Percentiles rank a stretch among this genome's conserved stretches.
Conservation (phyloP, 1,140 invertebrate genomes). For the Helicorthomorpha holstii region DNA sequence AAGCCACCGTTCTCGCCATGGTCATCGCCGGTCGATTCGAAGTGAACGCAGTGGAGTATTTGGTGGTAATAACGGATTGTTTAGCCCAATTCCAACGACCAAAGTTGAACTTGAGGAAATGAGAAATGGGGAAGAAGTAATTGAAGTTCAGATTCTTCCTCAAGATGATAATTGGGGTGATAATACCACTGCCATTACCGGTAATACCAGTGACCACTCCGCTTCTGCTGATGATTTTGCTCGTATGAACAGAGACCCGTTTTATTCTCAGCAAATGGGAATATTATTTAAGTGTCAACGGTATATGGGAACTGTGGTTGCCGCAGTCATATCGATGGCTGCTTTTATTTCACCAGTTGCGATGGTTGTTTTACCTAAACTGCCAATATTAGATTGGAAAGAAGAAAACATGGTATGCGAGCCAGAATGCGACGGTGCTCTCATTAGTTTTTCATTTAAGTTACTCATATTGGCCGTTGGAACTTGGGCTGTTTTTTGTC, state of each 20-base stretch:
- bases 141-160: constrained; percentile 81
- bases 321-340: constrained; percentile 52
- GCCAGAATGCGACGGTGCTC: constrained; percentile 71
- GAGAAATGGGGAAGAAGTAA: constrained; percentile 60
- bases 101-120: constrained; percentile 10
- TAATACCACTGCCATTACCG: constrained; percentile 90
- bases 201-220: constrained; percentile 74
- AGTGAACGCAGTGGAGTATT: constrained; percentile 21
- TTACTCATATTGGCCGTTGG: constrained; percentile 76
- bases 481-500: constrained; percentile 59
- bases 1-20: constrained; percentile 9
- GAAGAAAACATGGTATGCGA: constrained; percentile 37
- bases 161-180: constrained; percentile 97
- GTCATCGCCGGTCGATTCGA: constrained; percentile 13
- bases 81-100: constrained; percentile 14
- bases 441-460: constrained; percentile 83
- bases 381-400: constrained; percentile 35
- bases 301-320: constrained; percentile 57
- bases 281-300: constrained; percentile 50
- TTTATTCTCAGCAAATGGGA: constrained; percentile 7
- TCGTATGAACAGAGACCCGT: constrained; percentile 23
- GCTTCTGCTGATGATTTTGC: constrained; percentile 72
- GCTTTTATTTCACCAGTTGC: constrained; percentile 81
- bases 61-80: constrained; percentile 16
- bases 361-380: constrained; percentile 84